A percentile compares a stretch with the other conserved stretches of the same genome.
Conservation (phyloP, 2,797 vertebrate species). For the Malacoctenus gilli region DNA sequence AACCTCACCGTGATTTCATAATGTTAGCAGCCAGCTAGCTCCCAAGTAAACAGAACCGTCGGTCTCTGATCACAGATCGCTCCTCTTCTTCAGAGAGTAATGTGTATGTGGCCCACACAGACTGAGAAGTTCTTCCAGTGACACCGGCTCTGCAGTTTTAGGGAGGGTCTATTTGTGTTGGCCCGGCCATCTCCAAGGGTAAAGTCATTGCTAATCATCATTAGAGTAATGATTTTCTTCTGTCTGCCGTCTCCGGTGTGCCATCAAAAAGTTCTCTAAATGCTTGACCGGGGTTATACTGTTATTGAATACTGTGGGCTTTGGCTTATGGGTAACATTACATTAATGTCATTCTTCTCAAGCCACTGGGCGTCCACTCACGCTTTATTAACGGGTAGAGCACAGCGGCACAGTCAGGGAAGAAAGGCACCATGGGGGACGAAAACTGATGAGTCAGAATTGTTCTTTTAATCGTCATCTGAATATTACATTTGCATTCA, state of each 20-base stretch:
- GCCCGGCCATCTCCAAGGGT: constrained; percentile 31
- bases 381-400: constrained; percentile 56
- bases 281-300: constrained; percentile 34
- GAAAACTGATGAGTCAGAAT: constrained; percentile 50
- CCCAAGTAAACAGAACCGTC: neutral
- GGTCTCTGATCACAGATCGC: neutral
- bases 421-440: constrained; percentile 43
- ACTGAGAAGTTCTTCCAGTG: too few relatives aligned
- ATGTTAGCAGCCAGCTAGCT: too few relatives aligned
- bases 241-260: constrained; percentile 44
- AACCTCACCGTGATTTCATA: too few relatives aligned
- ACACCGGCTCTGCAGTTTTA: constrained; percentile 31
- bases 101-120: too few relatives aligned
- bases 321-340: constrained; percentile 55
- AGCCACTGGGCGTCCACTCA: constrained; percentile 56
- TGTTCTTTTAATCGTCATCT: constrained; percentile 43
- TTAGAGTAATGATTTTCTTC: constrained; percentile 49
- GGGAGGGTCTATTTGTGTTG: constrained; percentile 21
- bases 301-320: constrained; percentile 53
- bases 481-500: constrained; percentile 27
- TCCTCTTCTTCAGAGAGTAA: neutral
- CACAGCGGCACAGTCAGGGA: constrained; percentile 40
- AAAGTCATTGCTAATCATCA: constrained; percentile 41
- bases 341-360: constrained; percentile 53
- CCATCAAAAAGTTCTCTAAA: constrained; percentile 49